Evolutionary conservation across 2,888 invertebrate genomes (phyloP), one percentile per base, ranked within the genome.

Genomic region (Chrysina gloriosa): DNA sequence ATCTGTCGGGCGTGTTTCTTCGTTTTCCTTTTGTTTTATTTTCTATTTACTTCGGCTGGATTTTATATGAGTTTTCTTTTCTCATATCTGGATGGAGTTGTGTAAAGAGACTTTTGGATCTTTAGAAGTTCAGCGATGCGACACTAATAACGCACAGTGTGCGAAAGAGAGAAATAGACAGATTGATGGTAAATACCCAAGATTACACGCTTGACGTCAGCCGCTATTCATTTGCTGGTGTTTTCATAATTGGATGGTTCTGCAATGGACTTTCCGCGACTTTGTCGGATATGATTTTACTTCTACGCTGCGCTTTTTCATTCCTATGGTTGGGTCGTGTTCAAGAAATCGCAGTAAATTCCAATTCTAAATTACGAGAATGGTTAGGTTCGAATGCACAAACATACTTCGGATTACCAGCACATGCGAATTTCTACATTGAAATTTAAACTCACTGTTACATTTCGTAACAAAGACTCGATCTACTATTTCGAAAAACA

Each of bases 41-140:
- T 80, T 79, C 79, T 79, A 79, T 80, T 80, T 77, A 78, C 78
- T 79, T 73, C 74, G 74, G 74, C 71, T 65, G 77, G 78, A 78
- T 78, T 78, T 79, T 77, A 77, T 78, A 74, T 71, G 76, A 65
- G 52, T 65, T 65, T 52, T 65, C 58, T 61, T 61, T 61, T 61
- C 58, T 61, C 64, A 65, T 65, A 65, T 52, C 52, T 65, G 64
- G 64, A 65, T 65, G 64, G 39, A 50, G 48, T 42, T 45, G 58
- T 61, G 58, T 42, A 61, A 29, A 9, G 36, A 36, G 58, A 23
- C 58, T 39, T 58, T 42, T 14, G 58, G 42, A 45, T 61, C 42
- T 61, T 61, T 42, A 61, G 42, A 61, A 61, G 58, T 61, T 61
- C 58, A 29, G 42, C 29, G 58, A 25, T 42, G 58, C 58, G 21